Evolutionary conservation across 64 coral and sea anemone species (phyloP).

Genomic region (Montipora efflorescens): DNA sequence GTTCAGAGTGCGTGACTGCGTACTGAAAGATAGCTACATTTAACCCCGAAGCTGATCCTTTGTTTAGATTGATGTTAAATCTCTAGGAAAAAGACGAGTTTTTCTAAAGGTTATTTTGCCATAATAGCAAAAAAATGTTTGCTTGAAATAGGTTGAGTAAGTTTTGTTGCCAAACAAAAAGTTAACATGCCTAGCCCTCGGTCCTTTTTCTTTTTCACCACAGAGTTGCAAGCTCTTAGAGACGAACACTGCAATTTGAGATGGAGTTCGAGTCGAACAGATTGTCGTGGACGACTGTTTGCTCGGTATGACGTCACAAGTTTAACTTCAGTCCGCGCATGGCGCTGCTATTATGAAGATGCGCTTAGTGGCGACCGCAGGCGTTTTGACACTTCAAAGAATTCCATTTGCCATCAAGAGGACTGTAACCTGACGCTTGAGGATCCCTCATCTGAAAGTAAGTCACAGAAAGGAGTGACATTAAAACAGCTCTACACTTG

Average conservation of each 20-base stretch:
- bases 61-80: too few species aligned
- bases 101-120: too few species aligned
- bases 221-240: neutral
- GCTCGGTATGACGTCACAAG: neutral
- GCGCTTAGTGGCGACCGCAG: slow-evolving; percentile 39
- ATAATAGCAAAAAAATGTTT: too few species aligned
- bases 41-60: too few species aligned
- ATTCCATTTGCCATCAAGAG: neutral
- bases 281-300: neutral
- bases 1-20: too few species aligned
- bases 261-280: neutral
- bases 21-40: too few species aligned
- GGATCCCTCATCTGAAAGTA: neutral
- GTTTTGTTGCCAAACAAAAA: too few species aligned
- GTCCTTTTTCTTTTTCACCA: too few species aligned
- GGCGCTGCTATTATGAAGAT: slow-evolving; percentile 52
- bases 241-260: neutral
- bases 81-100: too few species aligned
- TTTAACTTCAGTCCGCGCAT: neutral
- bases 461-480: neutral
- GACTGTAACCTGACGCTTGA: neutral
- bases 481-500: too few species aligned
- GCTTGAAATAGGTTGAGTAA: too few species aligned
- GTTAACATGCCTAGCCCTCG: too few species aligned
- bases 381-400: neutral